Conservation (phyloP, 2,113 vertebrate species). For the Egretta garzetta region DNA sequence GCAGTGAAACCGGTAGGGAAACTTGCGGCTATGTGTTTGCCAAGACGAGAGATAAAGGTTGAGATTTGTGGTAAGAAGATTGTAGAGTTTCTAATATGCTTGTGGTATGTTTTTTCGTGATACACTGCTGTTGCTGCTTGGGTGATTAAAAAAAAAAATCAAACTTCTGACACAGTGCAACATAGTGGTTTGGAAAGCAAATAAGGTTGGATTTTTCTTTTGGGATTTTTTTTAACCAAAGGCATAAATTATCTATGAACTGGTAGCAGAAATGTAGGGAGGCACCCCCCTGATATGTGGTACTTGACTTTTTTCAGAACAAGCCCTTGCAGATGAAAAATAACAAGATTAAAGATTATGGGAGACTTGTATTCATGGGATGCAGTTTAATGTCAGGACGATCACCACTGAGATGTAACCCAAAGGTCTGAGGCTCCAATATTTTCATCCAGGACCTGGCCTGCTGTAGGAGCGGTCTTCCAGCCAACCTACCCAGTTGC, state of each 20-base stretch:
- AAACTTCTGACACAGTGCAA: neutral
- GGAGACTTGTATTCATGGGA: neutral
- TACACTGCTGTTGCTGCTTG: neutral
- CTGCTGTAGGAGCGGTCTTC: neutral
- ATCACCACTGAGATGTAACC: too few species aligned
- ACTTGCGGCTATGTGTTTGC: neutral
- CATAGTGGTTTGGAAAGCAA: neutral
- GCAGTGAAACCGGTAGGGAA: constrained; percentile 16
- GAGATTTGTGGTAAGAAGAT: neutral
- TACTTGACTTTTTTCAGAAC: neutral
- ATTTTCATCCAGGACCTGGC: neutral
- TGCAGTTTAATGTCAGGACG: neutral
- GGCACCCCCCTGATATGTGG: neutral
- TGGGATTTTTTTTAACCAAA: neutral
- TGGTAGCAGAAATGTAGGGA: neutral
- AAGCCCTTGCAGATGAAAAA: neutral
- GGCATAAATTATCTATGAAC: neutral
- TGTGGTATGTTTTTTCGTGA: neutral
- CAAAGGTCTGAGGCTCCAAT: neutral
- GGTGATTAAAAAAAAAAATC: neutral
- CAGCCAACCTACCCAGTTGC: neutral
- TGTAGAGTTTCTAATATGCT: neutral
- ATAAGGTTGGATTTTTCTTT: neutral
- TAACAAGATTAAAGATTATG: neutral
- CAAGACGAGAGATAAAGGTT: neutral